phyloP scores from a whole-genome alignment of 2,888 invertebrate species.

The Drosophila cracens region DNA sequence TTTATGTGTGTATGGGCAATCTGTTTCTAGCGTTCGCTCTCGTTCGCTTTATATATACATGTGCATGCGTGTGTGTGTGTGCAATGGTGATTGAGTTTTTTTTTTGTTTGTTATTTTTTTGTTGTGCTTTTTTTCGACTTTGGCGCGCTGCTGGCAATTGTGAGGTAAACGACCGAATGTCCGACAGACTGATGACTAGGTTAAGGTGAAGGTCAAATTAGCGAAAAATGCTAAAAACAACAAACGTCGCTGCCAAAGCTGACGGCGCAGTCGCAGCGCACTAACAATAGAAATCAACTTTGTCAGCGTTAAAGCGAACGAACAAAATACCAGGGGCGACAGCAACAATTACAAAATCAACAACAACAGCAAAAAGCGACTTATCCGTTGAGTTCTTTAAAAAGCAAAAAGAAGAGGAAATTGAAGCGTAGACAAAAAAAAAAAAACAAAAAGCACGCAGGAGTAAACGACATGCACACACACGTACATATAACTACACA shows the following conservation, averaged over 20 bases:
- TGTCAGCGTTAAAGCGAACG: constrained; percentile 63
- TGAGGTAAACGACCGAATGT: constrained; percentile 85
- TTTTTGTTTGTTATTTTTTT: constrained; percentile 2
- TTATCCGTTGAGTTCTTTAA: constrained; percentile 18
- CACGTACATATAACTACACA: constrained; percentile 1
- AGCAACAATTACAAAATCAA: constrained; percentile 19
- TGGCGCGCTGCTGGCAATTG: constrained; percentile 51
- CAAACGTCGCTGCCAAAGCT: constrained; percentile 25
- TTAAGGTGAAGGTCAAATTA: constrained; percentile 85
- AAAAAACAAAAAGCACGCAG: constrained; percentile 7
- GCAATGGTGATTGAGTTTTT: constrained; percentile 48
- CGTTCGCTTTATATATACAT: neutral
- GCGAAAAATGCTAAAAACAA: constrained; percentile 58
- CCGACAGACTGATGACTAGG: constrained; percentile 85
- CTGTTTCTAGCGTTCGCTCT: constrained; percentile 10
- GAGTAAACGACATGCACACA: constrained; percentile 15
- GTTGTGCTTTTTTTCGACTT: constrained; percentile 50
- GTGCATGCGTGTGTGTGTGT: neutral
- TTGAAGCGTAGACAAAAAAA: constrained; percentile 65
- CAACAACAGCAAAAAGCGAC: constrained; percentile 13
- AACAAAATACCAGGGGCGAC: constrained; percentile 30
- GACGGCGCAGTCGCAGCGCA: constrained; percentile 30
- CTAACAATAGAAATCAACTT: constrained; percentile 78
- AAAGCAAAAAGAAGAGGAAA: constrained; percentile 20
- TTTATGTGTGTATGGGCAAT: neutral